Conservation (phyloP, 2,888 invertebrate genomes). For the Calameuta idolon region DNA sequence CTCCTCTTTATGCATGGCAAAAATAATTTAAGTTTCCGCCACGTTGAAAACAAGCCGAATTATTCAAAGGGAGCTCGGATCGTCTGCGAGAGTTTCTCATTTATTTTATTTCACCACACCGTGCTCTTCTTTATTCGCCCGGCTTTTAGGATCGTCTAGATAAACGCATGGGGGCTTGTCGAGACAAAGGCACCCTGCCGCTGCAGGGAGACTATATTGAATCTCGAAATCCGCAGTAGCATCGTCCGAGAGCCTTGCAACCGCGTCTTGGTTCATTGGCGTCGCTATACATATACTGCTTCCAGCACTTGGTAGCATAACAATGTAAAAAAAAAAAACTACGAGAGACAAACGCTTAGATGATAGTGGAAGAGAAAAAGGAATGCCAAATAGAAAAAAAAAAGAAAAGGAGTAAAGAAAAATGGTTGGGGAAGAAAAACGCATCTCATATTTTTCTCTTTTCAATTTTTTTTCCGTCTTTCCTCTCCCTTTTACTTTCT, state of each 20-base stretch:
- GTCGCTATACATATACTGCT: not conserved
- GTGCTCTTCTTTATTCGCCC: not conserved
- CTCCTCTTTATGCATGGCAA: not conserved
- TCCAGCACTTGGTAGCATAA: not conserved
- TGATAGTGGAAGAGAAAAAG: not conserved
- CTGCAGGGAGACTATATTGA: slow-evolving; percentile 12
- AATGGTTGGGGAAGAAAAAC: too few relatives aligned
- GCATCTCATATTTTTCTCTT: not conserved
- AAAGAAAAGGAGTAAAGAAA: not conserved
- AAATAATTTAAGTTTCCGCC: not conserved
- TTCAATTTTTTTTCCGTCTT: not conserved
- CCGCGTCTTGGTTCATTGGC: not conserved
- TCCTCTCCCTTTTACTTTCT: not conserved
- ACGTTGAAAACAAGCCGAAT: not conserved
- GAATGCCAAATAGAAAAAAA: not conserved
- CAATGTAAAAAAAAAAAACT: not conserved
- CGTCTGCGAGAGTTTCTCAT: not conserved
- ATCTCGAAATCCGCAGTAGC: slow-evolving; percentile 4
- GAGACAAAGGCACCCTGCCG: slow-evolving; percentile 25
- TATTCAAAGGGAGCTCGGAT: not conserved
- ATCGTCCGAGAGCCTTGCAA: not conserved
- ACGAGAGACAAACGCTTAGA: not conserved
- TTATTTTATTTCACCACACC: not conserved
- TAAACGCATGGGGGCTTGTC: slow-evolving; percentile 17
- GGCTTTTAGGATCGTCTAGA: slow-evolving; percentile 16